Base-by-base conservation (phyloP, 2,113 vertebrate genomes). In the Neotragus pygmaeus region DNA sequence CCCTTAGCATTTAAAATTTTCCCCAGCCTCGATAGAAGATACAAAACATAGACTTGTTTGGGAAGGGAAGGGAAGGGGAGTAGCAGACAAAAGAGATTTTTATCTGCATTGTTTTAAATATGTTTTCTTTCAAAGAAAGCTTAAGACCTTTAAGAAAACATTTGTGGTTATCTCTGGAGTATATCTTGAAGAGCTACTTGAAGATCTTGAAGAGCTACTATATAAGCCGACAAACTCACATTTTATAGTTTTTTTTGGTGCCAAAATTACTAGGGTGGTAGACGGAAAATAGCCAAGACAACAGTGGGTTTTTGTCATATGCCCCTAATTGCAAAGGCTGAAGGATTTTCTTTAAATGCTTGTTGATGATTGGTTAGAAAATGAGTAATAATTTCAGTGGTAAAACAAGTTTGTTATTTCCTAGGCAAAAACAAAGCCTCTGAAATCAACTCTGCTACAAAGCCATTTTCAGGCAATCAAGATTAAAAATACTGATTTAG, bases 371-470 rank as follows among this genome's bases (percentile, higher is more conserved):
- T 94, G n/a, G 64, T 92, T 17, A 80, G 33, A 62, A 91, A 86
- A 47, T 73, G 8, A 89, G 16, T 88, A 53, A 36, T 70, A 57
- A 94, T 81, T 84, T 90, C 39, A 78, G 15, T 78, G 82, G 80
- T 95, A 81, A 88, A 43, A 28, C 85, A 85, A n/a, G n/a, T 92
- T 45, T 98, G 16, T 84, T 97, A 66, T 97, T 80, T 87, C 49
- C 94, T 98, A 99, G 98, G 92, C 91, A 16, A 98, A 97, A 96
- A 94, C 94, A 97, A 96, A 93, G 91, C 55, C 91, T 96, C 16
- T 83, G 95, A 84, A 77, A 82, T 90, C 90, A 64, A 66, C 97
- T 90, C 80, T 92, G 0, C 16, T 93, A 60, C 97, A 96, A 88
- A 97, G 95, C 16, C 78, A 77, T 84, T 84, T 95, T 64, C 95